These are phyloP conservation scores for Rugalucina vietnamica DNA, from an alignment of 2,888 invertebrate species.

Conservation along the genomic window DNA sequence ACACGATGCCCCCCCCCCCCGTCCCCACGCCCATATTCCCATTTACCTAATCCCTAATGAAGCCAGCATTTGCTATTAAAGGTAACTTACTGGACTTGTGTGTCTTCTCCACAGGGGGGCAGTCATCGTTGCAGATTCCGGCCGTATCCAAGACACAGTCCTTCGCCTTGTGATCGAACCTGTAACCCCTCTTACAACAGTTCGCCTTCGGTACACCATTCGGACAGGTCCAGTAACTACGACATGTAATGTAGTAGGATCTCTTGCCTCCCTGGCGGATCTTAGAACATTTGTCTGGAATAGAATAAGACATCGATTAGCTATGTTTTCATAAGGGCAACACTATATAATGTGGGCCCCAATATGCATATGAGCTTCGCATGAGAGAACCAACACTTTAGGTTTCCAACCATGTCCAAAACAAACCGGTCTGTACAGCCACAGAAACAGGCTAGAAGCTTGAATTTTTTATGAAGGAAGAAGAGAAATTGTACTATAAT, in stretches of 20 bases:
- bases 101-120: conserved; percentile 13
- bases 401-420: too few relatives aligned
- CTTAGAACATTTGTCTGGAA: conserved; percentile 39
- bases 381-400: too few relatives aligned
- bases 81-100: background rate
- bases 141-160: conserved; percentile 40
- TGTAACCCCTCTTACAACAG: conserved; percentile 44
- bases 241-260: conserved; percentile 51
- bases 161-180: conserved; percentile 41
- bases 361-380: too few relatives aligned
- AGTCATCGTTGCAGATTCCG: conserved; percentile 38
- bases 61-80: background rate
- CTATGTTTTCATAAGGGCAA: too few relatives aligned
- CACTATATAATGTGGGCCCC: too few relatives aligned
- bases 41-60: too few relatives aligned
- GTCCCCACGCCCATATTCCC: too few relatives aligned
- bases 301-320: background rate
- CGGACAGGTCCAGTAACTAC: conserved; percentile 53
- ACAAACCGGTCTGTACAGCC: too few relatives aligned
- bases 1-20: too few relatives aligned
- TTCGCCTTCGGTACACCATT: conserved; percentile 15
- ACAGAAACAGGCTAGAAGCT: too few relatives aligned
- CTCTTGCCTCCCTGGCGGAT: conserved; percentile 18
- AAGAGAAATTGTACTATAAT: too few relatives aligned
- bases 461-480: too few relatives aligned